Percentiles rank a stretch among this genome's conserved stretches.
Conservation (phyloP, 1,140 invertebrate species). For the Mylabris phalerata region DNA sequence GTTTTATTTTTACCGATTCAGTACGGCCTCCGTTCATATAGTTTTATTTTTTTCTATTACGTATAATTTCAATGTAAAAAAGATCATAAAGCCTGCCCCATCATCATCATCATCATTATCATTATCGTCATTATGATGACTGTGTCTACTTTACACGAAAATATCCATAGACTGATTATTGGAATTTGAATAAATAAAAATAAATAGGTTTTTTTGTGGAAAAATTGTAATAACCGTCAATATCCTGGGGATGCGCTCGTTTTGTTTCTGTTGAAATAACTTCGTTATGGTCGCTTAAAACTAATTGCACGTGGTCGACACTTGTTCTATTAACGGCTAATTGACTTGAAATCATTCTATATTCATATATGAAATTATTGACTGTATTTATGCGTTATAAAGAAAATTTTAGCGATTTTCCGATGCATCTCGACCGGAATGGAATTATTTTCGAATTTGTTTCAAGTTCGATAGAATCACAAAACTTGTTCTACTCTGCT, state of each 20-base stretch:
- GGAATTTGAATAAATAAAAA: too few species aligned
- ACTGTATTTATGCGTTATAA: too few species aligned
- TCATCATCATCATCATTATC: not conserved
- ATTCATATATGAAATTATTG: conserved; percentile 8
- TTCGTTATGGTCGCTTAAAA: conserved; percentile 23
- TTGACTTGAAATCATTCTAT: conserved; percentile 9
- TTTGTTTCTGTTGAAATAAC: conserved; percentile 30
- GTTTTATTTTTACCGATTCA: not conserved
- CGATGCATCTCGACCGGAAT: not conserved
- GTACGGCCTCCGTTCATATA: not conserved
- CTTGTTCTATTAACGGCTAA: conserved; percentile 8
- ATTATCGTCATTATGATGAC: too few species aligned
- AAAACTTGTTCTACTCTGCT: not conserved
- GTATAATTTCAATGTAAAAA: too few species aligned
- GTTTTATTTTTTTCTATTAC: too few species aligned
- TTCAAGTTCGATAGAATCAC: not conserved
- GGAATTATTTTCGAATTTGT: not conserved
- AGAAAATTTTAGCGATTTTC: not conserved
- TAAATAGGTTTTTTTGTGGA: too few species aligned
- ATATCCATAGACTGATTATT: too few species aligned
- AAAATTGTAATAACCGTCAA: conserved; percentile 10
- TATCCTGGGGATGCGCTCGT: conserved; percentile 22
- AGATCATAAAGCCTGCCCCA: not conserved
- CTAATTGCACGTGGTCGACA: conserved; percentile 14
- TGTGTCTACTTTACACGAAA: too few species aligned